phyloP scores from a whole-genome alignment of 2,797 vertebrate species.

The Odontamblyopus lacepedii region DNA sequence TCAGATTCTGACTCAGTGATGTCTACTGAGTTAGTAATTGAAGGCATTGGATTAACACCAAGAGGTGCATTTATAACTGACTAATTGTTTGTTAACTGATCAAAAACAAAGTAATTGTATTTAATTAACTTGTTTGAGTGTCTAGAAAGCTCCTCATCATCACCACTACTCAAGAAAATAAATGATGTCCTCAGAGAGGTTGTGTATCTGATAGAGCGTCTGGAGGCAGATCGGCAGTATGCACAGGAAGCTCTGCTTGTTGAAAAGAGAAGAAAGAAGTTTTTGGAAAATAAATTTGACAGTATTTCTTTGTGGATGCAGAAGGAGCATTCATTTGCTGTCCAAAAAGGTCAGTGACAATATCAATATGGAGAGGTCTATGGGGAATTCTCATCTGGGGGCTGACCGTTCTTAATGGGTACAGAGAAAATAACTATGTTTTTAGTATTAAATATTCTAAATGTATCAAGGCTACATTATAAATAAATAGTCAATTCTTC shows the following conservation, averaged over 20 bases:
- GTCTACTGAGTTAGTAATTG: conserved; percentile 62
- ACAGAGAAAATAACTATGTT: neutral
- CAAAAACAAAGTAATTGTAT: neutral
- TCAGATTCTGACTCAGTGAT: conserved; percentile 44
- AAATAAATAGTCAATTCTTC: neutral
- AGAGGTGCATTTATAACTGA: conserved; percentile 54
- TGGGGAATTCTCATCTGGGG: neutral
- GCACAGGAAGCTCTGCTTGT: conserved; percentile 79
- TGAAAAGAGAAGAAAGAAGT: conserved; percentile 74
- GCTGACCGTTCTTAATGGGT: neutral
- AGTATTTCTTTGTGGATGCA: conserved; percentile 79
- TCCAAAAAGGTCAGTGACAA: conserved; percentile 79
- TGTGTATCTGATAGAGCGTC: conserved; percentile 79
- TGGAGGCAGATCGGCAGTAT: conserved; percentile 84
- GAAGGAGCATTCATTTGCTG: conserved; percentile 73
- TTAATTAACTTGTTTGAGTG: conserved; percentile 16
- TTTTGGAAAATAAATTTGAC: conserved; percentile 73
- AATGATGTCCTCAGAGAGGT: conserved; percentile 81
- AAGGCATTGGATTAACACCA: conserved; percentile 65
- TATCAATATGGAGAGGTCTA: neutral
- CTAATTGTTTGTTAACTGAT: neutral
- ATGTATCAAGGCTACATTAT: neutral
- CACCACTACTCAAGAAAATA: conserved; percentile 77
- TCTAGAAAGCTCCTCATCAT: conserved; percentile 60
- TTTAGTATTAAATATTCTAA: neutral